Base-by-base conservation (phyloP, 2,888 invertebrate genomes). In the Strigamia transsilvanica region DNA sequence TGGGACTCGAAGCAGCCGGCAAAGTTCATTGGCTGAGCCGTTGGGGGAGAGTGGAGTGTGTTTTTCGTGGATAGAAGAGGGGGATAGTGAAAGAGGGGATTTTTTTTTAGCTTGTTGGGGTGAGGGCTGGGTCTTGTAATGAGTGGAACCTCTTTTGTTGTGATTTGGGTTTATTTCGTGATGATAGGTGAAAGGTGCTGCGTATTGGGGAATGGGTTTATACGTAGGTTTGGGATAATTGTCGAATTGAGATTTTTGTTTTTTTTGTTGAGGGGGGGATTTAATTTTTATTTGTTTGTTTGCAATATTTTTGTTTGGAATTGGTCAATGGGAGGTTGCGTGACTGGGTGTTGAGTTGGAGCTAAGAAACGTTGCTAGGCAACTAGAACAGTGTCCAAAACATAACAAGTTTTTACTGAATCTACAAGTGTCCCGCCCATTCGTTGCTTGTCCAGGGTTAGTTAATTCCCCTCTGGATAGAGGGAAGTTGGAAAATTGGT, bases 381-480 rank as follows among this genome's bases (percentile, higher is more conserved):
- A 66, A 66, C 23, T 66, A 6, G 51, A 66, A 46, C 4, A 46
- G 46, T 46, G 15, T 9, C 46, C 15, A 46, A 66, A 23, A 23
- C 21, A 66, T 66, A 66, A 66, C 21, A 61, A 18, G 61, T 61
- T 18, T 23, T 21, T 9, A 21, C 21, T 66, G 61, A 66, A 66
- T 66, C 61, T 66, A 66, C 61, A 66, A 66, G 61, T 66, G 61
- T 66, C 61, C 61, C 61, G 23, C 61, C 61, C 61, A 66, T 61
- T 61, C 23, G 6, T 66, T 18, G n/a, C 18, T 23, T 13, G 18
- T 61, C 61, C n/a, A 5, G 3, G n/a, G 1, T 42, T 15, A 42
- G 42, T 42, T 42, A 13, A 42, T 15, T 6, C 15, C 12, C 42
- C 5, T 6, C 42, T 13, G 4, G 12, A 15, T 46, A 46, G 1